phyloP scores from a whole-genome alignment of 2,888 invertebrate species.

The Drosophila maculinotata region DNA sequence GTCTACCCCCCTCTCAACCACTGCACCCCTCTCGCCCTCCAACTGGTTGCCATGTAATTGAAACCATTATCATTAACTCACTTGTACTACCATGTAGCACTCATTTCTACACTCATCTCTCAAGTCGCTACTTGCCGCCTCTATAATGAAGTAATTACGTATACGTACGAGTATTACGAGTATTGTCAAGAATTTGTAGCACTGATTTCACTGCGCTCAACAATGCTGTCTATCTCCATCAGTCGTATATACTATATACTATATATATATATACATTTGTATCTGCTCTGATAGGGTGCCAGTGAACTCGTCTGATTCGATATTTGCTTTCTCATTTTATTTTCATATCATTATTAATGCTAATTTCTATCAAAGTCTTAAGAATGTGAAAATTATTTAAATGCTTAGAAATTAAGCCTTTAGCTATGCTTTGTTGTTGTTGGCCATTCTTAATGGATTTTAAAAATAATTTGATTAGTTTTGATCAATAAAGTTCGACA shows the following conservation, averaged over 20 bases:
- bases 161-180: conserved; percentile 43
- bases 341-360: conserved; percentile 52
- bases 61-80: conserved; percentile 76
- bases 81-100: conserved; percentile 40
- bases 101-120: conserved; percentile 15
- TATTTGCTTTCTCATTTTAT: background rate
- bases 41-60: conserved; percentile 57
- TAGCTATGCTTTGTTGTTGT: background rate
- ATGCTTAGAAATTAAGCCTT: conserved; percentile 22
- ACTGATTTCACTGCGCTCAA: conserved; percentile 48
- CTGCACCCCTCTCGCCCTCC: conserved; percentile 1
- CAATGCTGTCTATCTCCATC: conserved; percentile 29
- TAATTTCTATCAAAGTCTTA: conserved; percentile 47
- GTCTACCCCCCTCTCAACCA: background rate
- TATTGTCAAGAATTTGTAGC: conserved; percentile 63
- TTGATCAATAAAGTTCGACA: background rate
- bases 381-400: conserved; percentile 70
- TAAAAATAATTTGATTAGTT: background rate
- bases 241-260: background rate
- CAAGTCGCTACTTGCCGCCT: conserved; percentile 62
- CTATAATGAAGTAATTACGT: conserved; percentile 77
- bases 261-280: background rate
- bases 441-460: background rate
- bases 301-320: conserved; percentile 56
- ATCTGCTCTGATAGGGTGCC: conserved; percentile 62